Base-by-base conservation (phyloP, 2,113 vertebrate genomes). In the Egretta garzetta region DNA sequence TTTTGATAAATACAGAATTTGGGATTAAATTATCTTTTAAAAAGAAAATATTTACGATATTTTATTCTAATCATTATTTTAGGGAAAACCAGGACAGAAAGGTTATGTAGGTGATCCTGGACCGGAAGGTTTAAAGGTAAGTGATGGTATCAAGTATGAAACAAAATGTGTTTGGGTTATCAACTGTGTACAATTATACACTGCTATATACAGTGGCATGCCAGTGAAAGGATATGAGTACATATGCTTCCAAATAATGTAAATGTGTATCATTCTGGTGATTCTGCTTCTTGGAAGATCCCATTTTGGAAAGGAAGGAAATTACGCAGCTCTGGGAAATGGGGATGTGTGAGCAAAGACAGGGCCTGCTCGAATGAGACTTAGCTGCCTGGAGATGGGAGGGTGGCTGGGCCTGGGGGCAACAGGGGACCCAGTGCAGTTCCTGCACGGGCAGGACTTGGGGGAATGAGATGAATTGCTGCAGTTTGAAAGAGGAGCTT, bases 41-140 rank as follows among this genome's bases (percentile, higher is more conserved):
- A 79, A 80, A 41, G 45, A 23, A 47, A 84, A 30, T 74, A 67
- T 37, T 80, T 59, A 37, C 22, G 70, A 1, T 64, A 24, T 68
- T 93, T 73, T 50, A 43, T 94, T 89, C 74, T 94, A 55, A 91
- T 72, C 7, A 17, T 88, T 80, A 15, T 95, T 96, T 60, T 94
- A 99, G 99, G 99, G 99, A 94, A 99, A 99, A 91, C 97, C 97
- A 64, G 99, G 99, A 92, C 98, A 97, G 87, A 99, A 99, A 95
- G 99, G 99, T 23, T 97, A 98, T 85, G 80, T 97, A 2, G 99
- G 99, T 60, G 99, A 99, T 97, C 97, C 98, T 89, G 99, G 99
- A 62, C 98, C 91, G 4, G 99, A 99, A 82, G 99, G 99, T 55
- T 96, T 99, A 83, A 98, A 98, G 98, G 99, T 99, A 96, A 95